These are phyloP conservation scores for Drosophila burlai DNA, from an alignment of 1,140 invertebrate genomes.

Conservation along the genomic window DNA sequence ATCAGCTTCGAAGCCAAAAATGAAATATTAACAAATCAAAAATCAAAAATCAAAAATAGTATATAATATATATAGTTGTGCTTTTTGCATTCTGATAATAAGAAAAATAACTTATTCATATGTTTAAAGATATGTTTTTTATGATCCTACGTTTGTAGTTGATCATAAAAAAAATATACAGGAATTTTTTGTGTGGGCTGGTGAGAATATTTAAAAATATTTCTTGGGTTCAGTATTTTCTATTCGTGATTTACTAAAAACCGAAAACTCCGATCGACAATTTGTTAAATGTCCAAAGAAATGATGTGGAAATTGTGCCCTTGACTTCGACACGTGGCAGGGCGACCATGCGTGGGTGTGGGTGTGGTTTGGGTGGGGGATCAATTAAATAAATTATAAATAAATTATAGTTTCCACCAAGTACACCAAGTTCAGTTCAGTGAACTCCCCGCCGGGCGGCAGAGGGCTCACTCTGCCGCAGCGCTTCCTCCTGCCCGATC, in stretches of 20 bases:
- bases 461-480: not conserved
- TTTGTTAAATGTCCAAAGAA: slow-evolving; percentile 20
- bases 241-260: not conserved
- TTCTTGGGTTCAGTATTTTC: not conserved
- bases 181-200: slow-evolving; percentile 10
- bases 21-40: not conserved
- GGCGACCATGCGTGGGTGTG: not conserved
- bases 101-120: slow-evolving; percentile 1
- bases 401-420: slow-evolving; percentile 1
- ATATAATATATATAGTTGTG: not conserved
- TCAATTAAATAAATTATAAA: slow-evolving; percentile 6
- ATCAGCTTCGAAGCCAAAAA: not conserved
- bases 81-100: slow-evolving; percentile 4
- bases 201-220: slow-evolving; percentile 3
- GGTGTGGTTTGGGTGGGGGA: not conserved
- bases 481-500: slow-evolving; percentile 5
- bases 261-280: slow-evolving; percentile 2
- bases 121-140: slow-evolving; percentile 17
- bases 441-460: slow-evolving; percentile 8
- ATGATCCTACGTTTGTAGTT: slow-evolving; percentile 15
- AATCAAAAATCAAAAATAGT: slow-evolving; percentile 14
- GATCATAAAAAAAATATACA: slow-evolving; percentile 9
- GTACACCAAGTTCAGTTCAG: slow-evolving; percentile 6
- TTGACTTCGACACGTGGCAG: slow-evolving; percentile 20
- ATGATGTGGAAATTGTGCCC: slow-evolving; percentile 12